Evolutionary conservation across 1,140 invertebrate genomes (phyloP).

Genomic region (Asobara japonica): DNA sequence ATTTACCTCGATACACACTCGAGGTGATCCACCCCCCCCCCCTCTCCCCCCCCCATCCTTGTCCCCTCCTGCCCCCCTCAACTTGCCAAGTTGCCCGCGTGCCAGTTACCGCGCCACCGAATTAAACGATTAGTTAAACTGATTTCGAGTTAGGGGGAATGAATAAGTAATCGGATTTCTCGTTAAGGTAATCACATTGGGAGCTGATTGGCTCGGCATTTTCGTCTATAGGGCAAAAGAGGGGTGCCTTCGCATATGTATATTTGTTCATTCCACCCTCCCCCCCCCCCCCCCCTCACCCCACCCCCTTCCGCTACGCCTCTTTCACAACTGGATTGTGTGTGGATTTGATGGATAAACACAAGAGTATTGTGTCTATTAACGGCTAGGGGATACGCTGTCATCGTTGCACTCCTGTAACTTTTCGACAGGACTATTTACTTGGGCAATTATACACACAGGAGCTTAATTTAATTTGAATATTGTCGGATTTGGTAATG

Average conservation of each 20-base stretch:
- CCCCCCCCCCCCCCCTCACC: background rate
- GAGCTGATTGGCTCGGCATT: conserved; percentile 62
- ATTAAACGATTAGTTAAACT: conserved; percentile 68
- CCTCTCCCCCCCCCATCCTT: background rate
- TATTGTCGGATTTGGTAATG: conserved; percentile 54
- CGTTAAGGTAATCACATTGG: conserved; percentile 67
- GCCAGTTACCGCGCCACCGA: conserved; percentile 48
- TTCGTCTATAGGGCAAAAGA: background rate
- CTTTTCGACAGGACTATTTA: conserved; percentile 41
- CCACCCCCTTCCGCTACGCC: background rate
- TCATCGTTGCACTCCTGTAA: background rate
- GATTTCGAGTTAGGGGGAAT: conserved; percentile 66
- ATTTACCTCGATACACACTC: conserved; percentile 11
- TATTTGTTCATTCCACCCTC: background rate
- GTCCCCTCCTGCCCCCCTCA: background rate
- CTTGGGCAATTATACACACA: conserved; percentile 56
- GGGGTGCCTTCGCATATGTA: background rate
- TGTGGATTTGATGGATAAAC: background rate
- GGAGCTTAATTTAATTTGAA: conserved; percentile 60
- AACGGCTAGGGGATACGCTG: background rate
- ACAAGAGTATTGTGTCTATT: background rate
- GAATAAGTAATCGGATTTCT: conserved; percentile 67
- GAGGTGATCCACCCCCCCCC: background rate
- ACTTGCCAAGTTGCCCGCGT: background rate
- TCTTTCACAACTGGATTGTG: background rate